phyloP scores from a whole-genome alignment of 2,888 invertebrate genomes.

The Drosophila fungiperda region DNA sequence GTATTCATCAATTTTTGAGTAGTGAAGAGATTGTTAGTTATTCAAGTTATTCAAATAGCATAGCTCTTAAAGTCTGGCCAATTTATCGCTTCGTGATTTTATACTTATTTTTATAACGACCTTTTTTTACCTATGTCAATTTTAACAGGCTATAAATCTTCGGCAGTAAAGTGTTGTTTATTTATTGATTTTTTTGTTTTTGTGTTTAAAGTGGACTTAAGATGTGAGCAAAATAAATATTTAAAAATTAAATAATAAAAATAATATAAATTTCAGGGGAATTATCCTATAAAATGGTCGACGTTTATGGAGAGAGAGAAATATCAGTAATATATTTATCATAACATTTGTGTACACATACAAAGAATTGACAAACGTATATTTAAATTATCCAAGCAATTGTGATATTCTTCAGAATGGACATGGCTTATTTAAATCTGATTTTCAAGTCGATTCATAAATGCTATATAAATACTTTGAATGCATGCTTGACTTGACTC shows the following conservation, averaged over 20 bases:
- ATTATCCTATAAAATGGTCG: neutral
- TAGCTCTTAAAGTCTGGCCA: neutral
- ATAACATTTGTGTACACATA: too few species aligned
- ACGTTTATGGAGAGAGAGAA: too few species aligned
- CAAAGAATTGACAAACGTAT: neutral
- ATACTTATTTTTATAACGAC: neutral
- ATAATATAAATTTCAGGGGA: neutral
- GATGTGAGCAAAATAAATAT: neutral
- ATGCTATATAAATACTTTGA: neutral
- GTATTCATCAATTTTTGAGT: neutral
- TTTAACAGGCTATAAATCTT: conserved; percentile 1
- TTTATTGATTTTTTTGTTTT: neutral
- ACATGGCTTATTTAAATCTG: neutral
- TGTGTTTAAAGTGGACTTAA: neutral
- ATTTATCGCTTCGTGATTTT: conserved; percentile 3
- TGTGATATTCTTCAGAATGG: neutral
- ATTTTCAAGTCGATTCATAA: neutral
- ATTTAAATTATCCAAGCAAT: neutral
- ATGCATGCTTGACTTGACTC: neutral
- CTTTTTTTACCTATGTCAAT: conserved; percentile 2
- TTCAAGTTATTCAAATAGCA: neutral
- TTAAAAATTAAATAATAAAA: neutral
- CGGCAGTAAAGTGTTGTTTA: neutral
- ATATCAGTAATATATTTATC: neutral
- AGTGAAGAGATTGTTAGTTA: neutral